Base-by-base conservation (phyloP, 2,797 vertebrate species). In the Caiman crocodilus region DNA sequence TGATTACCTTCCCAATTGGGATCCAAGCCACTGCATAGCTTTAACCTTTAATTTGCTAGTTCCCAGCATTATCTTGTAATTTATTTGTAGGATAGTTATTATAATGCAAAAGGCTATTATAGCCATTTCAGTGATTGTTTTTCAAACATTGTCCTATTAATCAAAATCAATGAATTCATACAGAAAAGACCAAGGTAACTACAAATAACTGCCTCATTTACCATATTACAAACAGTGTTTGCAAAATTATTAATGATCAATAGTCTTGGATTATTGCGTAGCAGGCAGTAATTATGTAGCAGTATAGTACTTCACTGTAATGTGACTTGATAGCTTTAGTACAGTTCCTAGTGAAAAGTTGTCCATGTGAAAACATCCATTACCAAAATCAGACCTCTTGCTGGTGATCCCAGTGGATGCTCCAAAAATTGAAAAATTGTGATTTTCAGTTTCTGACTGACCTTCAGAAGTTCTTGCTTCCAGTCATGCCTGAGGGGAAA, bases 391-490 rank as follows among this genome's bases (percentile, higher is more conserved):
- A 88, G 32, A 26, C 56, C 65, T 35, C 26, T 82, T 28, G 16
- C 28, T 77, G 78, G 75, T 83, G 87, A 83, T 13, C 79, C 28
- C 76, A 57, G 87, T 79, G 87, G 95, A 87, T 59, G 23, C 32
- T 90, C 87, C 64, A 91, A n/a, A 59, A 88, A 59, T 57, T 71
- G 14, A 71, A 71, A 42, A 71, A 42, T 25, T 14, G 42, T 14
- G 67, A 23, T 7, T 9, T 50, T 10, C 42, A 50, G 73, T 14
- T 93, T 91, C 30, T 83, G 28, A 65, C 18, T 11, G 9, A 50
- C 42, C 42, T 90, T 87, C 75, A 85, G 84, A 85, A 91, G 90
- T 83, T 76, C 89, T 90, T 92, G 9, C 25, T 30, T 89, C 63
- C 88, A 76, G 55, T 75, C 78, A 28, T 82, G 30, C 77, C 61